A percentile compares a stretch with the other conserved stretches of the same genome.
Evolutionary conservation across 2,797 vertebrate genomes (phyloP).

Genomic region (Miichthys miiuy): DNA sequence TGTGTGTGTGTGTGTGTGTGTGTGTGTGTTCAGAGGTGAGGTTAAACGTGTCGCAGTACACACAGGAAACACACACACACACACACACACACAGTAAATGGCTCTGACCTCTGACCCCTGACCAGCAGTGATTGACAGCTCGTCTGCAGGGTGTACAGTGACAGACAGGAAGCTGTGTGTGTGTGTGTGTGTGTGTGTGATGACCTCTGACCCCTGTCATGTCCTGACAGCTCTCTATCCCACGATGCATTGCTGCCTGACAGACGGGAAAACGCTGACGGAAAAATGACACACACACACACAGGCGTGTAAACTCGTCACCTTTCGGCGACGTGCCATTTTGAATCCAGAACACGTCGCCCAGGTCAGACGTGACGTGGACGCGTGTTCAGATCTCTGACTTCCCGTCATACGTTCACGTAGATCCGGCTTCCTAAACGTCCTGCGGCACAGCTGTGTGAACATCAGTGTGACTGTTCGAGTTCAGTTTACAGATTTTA

Average conservation of each 20-base stretch:
- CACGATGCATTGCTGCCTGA: conserved; percentile 25
- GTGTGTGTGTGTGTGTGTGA: neutral
- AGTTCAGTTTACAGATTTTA: neutral
- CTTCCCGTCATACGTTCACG: no score
- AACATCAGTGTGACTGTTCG: neutral
- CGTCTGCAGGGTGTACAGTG: conserved; percentile 47
- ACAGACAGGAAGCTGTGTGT: conserved; percentile 28
- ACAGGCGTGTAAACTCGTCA: no score
- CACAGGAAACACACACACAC: conserved; percentile 30
- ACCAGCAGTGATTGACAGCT: conserved; percentile 55
- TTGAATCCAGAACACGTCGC: no score
- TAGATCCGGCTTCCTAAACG: no score
- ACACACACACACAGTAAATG: conserved; percentile 32
- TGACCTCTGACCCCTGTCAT: conserved; percentile 61
- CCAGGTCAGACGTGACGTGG: no score
- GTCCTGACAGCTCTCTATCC: conserved; percentile 51
- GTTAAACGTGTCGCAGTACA: neutral
- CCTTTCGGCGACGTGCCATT: no score
- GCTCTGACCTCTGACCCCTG: conserved; percentile 39
- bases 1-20: conserved; percentile 11
- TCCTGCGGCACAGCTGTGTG: neutral
- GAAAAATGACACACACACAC: conserved; percentile 8
- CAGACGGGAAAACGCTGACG: conserved; percentile 33
- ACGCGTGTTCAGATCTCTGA: no score
- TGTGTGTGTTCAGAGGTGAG: conserved; percentile 15